Evolutionary conservation across 2,113 vertebrate genomes (phyloP), one percentile per base, ranked within the genome.

Genomic region (Mellivora capensis): DNA sequence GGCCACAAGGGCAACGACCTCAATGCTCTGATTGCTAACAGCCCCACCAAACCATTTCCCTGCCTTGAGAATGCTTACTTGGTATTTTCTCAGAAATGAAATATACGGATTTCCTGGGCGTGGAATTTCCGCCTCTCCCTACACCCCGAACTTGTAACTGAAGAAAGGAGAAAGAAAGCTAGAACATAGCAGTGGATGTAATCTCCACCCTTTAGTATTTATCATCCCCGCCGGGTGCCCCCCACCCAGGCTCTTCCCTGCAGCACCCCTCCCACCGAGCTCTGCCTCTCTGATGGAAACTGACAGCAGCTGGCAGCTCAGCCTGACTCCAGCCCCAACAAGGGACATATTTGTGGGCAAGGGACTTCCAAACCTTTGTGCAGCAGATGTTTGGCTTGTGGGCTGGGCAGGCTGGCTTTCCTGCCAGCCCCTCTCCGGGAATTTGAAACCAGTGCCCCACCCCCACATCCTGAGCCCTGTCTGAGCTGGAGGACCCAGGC

Each of bases 301-400:
- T 96, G 92, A 64, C 82, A 87, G 91, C 93, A 47, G 67, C 95
- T 89, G 93, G 97, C 74, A 0, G 34, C 81, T 74, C 84, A 86
- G 90, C 76, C 62, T 1, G 1, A 15, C 77, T 67, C 92, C 59
- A 27, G 74, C 86, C 88, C 94, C 96, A 39, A 4, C 18, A 10
- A 96, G 91, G 82, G 95, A 96, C 97, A 98, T 98, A 96, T 39
- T 97, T 98, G 98, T 93, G 97, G 97, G 94, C 93, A 37, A 94
- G 72, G 87, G 88, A 97, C 87, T 87, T 97, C 97, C 93, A 96
- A 80, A 91, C 79, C 91, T 44, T 76, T 74, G 69, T 92, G 79
- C 15, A 94, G 81, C 96, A 96, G 96, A 97, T 97, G 98, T 97
- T 91, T 96, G 96, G 95, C 89, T 93, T 80, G 77, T 88, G 95